Percentiles rank a stretch among this genome's conserved stretches.
Evolutionary conservation across 64 coral and sea anemone genomes (phyloP).

Genomic region (Actinia equina): DNA sequence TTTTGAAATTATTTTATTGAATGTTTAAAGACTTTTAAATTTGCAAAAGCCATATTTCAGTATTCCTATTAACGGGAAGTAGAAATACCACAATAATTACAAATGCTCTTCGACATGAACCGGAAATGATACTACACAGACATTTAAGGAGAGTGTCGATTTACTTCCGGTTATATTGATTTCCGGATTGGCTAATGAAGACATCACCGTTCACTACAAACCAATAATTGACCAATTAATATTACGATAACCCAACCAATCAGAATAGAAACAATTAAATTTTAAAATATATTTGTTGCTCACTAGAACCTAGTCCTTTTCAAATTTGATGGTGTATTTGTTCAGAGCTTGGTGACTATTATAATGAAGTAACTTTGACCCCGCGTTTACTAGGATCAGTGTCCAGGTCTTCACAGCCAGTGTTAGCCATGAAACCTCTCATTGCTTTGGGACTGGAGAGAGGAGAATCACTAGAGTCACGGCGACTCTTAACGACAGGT

Average conservation of each 20-base stretch:
- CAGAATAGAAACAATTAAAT: background rate
- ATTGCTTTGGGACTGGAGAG: constrained; percentile 46
- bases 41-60: background rate
- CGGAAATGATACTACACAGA: background rate
- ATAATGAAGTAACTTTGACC: constrained; percentile 83
- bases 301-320: background rate
- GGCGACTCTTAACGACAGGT: constrained; percentile 42
- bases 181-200: background rate
- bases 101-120: background rate
- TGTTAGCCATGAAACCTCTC: constrained; percentile 38
- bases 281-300: background rate
- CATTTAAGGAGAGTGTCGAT: background rate
- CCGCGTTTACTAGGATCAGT: constrained; percentile 67
- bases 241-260: background rate
- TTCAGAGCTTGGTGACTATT: background rate
- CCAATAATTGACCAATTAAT: background rate
- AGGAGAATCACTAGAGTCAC: constrained; percentile 56
- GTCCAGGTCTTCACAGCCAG: constrained; percentile 54
- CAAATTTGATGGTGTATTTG: background rate
- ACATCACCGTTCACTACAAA: background rate
- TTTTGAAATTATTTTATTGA: background rate
- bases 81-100: no score
- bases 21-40: background rate
- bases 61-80: background rate
- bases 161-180: background rate